Base-by-base conservation (phyloP, 2,113 vertebrate genomes). In the Argyrosomus japonicus region DNA sequence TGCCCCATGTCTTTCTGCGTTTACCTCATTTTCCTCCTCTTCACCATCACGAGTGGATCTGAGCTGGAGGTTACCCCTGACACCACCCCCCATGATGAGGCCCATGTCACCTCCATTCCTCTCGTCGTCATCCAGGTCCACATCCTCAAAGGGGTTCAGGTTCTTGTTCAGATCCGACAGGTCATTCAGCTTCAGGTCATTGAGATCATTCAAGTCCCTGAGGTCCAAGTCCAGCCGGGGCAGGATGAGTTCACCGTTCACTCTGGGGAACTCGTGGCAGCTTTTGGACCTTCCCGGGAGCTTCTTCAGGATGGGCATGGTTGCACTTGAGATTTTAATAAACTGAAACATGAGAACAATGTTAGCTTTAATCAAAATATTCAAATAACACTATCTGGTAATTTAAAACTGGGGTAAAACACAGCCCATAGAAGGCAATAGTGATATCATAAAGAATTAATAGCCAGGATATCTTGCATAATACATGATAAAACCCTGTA, bases 281-380 rank as follows among this genome's bases (percentile, higher is more conserved):
- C 91, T 94, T 83, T 95, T 96, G 75, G 94, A 93, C 89, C 90
- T 91, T 63, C 94, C 94, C 0, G 96, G 93, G 56, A 94, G 94
- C 29, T 94, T 96, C 93, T 96, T 97, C 47, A 96, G 94, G 84
- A 97, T 94, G 0, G 97, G 97, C 97, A 98, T 98, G 71, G 43
- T 92, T 90, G 79, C 58, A 78, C 79, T 58, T 57, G 51, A 87
- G 27, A 51, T 68, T 23, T 83, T 45, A 79, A 81, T 68, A 68
- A 87, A 86, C 91, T 94, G 87, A 10, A 79, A 92, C 48, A 83
- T 9, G 91, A 81, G 56, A 43, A 69, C 6, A 50, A 21, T 27
- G 12, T 53, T 7, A 70, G 60, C 57, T 48, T 54, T 3, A 17
- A 3, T 40, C 2, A 69, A 25, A 45, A n/a, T 47, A 3, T 67